Conservation (phyloP, 2,797 vertebrate genomes). For the Odontamblyopus lacepedii region DNA sequence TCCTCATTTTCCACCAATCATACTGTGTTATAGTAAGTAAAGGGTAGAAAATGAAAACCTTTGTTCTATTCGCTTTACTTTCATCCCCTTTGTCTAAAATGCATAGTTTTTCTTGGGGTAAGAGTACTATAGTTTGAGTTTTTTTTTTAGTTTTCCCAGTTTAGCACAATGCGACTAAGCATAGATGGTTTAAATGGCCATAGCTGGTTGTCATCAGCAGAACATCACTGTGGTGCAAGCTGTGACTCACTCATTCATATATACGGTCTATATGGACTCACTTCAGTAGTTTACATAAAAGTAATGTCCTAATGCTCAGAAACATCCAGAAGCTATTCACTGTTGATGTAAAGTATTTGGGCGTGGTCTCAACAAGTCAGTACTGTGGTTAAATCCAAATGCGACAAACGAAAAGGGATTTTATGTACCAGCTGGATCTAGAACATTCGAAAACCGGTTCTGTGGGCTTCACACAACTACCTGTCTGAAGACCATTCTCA, state of each 20-base stretch:
- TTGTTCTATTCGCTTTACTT: slow-evolving; percentile 15
- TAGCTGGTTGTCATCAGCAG: neutral
- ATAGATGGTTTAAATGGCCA: neutral
- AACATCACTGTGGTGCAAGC: slow-evolving; percentile 4
- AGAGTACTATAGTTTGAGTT: neutral
- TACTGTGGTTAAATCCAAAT: neutral
- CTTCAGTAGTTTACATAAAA: neutral
- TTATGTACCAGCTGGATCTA: neutral
- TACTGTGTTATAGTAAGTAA: neutral
- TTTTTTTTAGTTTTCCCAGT: neutral
- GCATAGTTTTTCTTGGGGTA: neutral
- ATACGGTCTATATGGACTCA: neutral
- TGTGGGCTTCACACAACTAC: neutral
- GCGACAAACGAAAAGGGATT: neutral
- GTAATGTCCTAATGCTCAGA: neutral
- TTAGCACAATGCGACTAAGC: neutral
- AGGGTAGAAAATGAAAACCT: accelerated
- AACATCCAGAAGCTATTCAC: neutral
- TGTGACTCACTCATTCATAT: neutral
- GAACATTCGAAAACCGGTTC: slow-evolving; percentile 8
- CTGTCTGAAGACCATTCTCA: neutral
- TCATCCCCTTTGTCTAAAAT: neutral
- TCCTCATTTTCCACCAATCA: slow-evolving; percentile 33
- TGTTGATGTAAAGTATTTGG: neutral
- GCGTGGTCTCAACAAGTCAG: neutral